Percentiles rank a stretch among this genome's conserved stretches.
Evolutionary conservation across 2,113 vertebrate species (phyloP).

Genomic region (Psophia crepitans): DNA sequence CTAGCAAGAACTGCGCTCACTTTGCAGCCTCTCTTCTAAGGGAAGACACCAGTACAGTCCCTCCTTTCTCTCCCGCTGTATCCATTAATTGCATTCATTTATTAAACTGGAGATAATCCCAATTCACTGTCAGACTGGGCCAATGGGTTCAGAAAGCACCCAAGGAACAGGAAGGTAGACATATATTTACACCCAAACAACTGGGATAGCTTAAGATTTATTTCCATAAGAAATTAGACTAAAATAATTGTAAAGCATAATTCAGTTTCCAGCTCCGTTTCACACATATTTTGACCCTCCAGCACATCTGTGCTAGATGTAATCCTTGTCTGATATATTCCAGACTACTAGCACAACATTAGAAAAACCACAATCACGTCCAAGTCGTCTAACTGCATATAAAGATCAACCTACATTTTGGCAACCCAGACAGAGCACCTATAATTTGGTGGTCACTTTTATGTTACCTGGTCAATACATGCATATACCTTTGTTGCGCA

Average conservation of each 20-base stretch:
- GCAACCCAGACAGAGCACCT: neutral
- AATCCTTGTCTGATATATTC: neutral
- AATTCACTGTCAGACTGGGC: neutral
- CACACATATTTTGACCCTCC: neutral
- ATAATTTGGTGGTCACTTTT: neutral
- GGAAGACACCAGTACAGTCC: neutral
- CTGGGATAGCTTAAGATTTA: neutral
- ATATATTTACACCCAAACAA: neutral
- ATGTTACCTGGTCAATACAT: neutral
- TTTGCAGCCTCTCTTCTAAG: neutral
- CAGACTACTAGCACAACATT: neutral
- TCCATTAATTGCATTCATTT: neutral
- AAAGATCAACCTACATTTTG: neutral
- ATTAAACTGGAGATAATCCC: neutral
- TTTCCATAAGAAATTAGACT: neutral
- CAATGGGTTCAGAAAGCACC: neutral
- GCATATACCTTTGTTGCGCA: fast-evolving
- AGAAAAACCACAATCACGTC: neutral
- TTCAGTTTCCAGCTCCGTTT: neutral
- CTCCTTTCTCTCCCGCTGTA: neutral
- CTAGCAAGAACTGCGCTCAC: neutral
- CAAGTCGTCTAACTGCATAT: neutral
- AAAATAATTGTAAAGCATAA: neutral
- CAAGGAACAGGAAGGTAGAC: neutral
- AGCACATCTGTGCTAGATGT: neutral